Percentiles rank a stretch among this genome's conserved stretches.
These are phyloP conservation scores for Pempheris klunzingeri DNA, from an alignment of 2,797 vertebrate genomes.

Conservation along the genomic window DNA sequence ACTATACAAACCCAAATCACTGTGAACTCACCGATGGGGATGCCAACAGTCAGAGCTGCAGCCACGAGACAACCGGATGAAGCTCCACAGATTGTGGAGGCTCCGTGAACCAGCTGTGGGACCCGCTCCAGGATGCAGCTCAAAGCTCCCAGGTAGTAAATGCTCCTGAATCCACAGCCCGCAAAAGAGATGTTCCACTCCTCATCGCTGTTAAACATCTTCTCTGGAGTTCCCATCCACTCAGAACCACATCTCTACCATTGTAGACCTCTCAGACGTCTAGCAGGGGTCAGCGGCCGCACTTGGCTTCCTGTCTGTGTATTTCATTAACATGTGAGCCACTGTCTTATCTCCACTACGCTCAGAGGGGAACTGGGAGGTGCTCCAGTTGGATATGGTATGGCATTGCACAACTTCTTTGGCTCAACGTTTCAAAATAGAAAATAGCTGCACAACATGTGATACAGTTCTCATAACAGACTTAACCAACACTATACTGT, in stretches of 20 bases:
- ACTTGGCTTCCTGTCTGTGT: background rate
- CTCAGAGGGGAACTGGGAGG: slow-evolving; percentile 1
- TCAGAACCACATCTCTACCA: slow-evolving; percentile 1
- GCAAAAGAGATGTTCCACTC: slow-evolving; percentile 92
- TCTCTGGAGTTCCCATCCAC: background rate
- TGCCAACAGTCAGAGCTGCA: slow-evolving; percentile 81
- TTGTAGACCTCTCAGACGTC: background rate
- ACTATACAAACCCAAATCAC: background rate
- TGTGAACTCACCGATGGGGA: slow-evolving; percentile 85
- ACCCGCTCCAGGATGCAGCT: slow-evolving; percentile 87
- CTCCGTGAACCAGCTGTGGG: slow-evolving; percentile 84
- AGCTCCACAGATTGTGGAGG: slow-evolving; percentile 86
- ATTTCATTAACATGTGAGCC: background rate
- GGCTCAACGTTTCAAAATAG: slow-evolving; percentile 38
- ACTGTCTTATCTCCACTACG: slow-evolving; percentile 1
- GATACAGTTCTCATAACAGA: slow-evolving; percentile 15
- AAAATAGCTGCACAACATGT: slow-evolving; percentile 31
- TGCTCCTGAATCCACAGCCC: slow-evolving; percentile 91
- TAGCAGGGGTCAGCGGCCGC: slow-evolving; percentile 7
- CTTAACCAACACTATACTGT: background rate
- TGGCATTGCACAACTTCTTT: slow-evolving; percentile 37
- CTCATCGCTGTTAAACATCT: slow-evolving; percentile 53
- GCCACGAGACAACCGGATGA: slow-evolving; percentile 90
- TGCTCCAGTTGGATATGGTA: background rate
- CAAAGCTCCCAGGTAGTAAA: slow-evolving; percentile 90